Percentiles rank a stretch among this genome's conserved stretches.
These are phyloP conservation scores for Chlamydotis undulata DNA, from an alignment of 2,113 vertebrate genomes.

Conservation along the genomic window DNA sequence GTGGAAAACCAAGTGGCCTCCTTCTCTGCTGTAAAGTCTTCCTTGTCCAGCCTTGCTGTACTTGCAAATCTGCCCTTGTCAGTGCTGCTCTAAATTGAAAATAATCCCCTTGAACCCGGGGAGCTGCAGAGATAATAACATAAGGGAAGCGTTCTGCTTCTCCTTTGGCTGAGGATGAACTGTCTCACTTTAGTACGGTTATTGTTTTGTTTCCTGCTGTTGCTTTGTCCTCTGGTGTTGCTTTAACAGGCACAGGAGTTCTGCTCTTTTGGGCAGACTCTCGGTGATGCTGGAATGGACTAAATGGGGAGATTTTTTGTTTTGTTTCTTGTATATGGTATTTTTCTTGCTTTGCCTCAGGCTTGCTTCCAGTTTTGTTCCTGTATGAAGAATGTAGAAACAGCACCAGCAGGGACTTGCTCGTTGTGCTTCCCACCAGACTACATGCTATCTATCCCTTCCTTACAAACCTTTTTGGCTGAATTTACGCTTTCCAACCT, in stretches of 20 bases:
- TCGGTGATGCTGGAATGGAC: background rate
- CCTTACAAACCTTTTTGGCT: background rate
- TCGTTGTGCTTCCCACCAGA: background rate
- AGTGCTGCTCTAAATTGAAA: background rate
- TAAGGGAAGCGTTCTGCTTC: background rate
- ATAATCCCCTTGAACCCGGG: rapidly evolving
- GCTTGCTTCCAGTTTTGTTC: background rate
- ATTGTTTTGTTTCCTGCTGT: background rate
- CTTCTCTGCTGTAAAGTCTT: background rate
- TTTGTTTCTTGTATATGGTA: background rate
- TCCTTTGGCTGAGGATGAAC: background rate
- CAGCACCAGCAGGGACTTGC: background rate
- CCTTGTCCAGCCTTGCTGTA: background rate
- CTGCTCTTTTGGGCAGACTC: background rate
- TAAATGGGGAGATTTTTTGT: background rate
- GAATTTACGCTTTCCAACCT: background rate
- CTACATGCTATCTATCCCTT: background rate
- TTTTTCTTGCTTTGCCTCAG: background rate
- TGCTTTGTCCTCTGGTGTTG: background rate
- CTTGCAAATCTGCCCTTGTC: background rate
- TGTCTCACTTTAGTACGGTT: background rate
- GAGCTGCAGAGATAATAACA: background rate
- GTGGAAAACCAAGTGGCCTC: background rate
- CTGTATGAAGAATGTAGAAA: background rate
- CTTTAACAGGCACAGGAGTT: background rate